Evolutionary conservation across 2,113 vertebrate genomes (phyloP), one percentile per base, ranked within the genome.

Genomic region (Sinocyclocheilus anshuiensis): DNA sequence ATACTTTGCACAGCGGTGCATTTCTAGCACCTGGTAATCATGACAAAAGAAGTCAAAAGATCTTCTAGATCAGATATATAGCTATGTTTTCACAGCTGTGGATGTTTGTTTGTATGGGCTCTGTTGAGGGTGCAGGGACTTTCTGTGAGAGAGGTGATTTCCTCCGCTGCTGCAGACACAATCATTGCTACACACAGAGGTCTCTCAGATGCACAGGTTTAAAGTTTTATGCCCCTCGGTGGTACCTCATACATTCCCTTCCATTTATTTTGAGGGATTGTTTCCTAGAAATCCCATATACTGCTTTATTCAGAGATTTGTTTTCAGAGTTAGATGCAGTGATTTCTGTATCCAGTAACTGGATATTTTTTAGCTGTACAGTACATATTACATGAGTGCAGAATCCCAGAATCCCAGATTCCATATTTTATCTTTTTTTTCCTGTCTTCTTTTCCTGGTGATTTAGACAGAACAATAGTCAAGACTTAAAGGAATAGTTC

Each of bases 141-240:
- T 48, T 76, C 5, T 61, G 11, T 61, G 20, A 61, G 22, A 61
- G 77, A 80, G 7, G 77, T 16, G 53, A 63, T 42, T 63, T 80
- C 12, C 42, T 63, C 36, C 24, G 6, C 77, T 78, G 77, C 2
- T 80, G 57, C 57, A 80, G 36, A 63, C 57, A 63, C 57, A 80
- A 42, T 63, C 33, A 63, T 6, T 0, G 6, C 20, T 24, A 36
- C 57, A 80, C 55, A 79, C 7, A 59, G 29, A 36, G 77, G 6
- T 39, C 77, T 80, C 33, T 80, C 57, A 63, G 36, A 63, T 76
- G 72, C 15, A 50, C 42, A 76, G 22, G 77, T 80, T 29, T 79
- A 18, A 79, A 10, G 53, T 59, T 63, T 39, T 36, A 26, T 42
- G 77, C 57, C 57, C 36, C 7, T 2, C 22, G 7, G 57, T n/a